Evolutionary conservation across 2,113 vertebrate genomes (phyloP), one percentile per base, ranked within the genome.

Genomic region (Neogobius melanostomus): DNA sequence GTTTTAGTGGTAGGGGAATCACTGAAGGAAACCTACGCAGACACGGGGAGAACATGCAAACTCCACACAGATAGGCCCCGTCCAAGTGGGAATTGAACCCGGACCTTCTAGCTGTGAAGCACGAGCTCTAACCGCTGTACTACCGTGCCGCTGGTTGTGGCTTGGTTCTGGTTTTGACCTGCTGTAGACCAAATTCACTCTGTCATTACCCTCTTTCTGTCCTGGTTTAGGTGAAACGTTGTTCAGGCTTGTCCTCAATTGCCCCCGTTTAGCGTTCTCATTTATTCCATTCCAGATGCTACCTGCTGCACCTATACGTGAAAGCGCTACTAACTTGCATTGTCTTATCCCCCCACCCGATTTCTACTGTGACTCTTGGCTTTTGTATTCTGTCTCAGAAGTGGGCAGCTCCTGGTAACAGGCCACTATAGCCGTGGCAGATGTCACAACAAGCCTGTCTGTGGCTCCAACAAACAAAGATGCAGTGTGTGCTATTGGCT

Each of bases 401-500:
- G 87, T 81, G 79, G 63, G 67, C 59, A 52, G 0, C 44, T 71
- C 80, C 42, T 82, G 87, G 86, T 89, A 88, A 74, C 77, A 10
- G 57, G 36, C 74, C 76, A 72, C 71, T 85, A 77, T 85, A 77
- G 79, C 79, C 74, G 83, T 80, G 83, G 79, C 88, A 88, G 85
- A 90, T 91, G 85, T 87, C 84, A 82, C 79, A 74, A 65, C 79
- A 76, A 62, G 72, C 66, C 82, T 68, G 72, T 75, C 78, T 84
- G 76, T 66, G 75, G 84, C 80, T 72, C 73, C 63, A 21, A 86
- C 79, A 83, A 89, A 91, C 91, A 86, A 88, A 88, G 83, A 90
- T 86, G 74, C 77, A 82, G 76, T 89, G 85, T 91, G 85, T 91
- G 76, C 86, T 83, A 71, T 87, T 87, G 88, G 80, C 90, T 72